These are phyloP conservation scores for Variabilichromis moorii DNA, from an alignment of 2,113 vertebrate species.

Conservation along the genomic window DNA sequence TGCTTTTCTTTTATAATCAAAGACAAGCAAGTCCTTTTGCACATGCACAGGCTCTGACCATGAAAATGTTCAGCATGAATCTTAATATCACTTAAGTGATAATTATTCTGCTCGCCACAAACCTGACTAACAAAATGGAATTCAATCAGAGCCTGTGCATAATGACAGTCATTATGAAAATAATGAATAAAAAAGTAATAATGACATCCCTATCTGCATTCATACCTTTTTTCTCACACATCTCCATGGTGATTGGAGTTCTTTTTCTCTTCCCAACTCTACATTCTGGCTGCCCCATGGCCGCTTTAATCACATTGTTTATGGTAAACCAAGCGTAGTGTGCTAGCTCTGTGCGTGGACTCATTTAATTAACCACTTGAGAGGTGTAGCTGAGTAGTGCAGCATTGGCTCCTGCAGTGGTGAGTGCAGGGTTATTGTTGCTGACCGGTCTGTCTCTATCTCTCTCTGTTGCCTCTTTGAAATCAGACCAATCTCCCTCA, in stretches of 20 bases:
- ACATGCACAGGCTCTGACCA: slow-evolving; percentile 79
- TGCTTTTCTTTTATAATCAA: slow-evolving; percentile 78
- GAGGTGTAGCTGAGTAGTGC: slow-evolving; percentile 74
- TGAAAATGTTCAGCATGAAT: slow-evolving; percentile 89
- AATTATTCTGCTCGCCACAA: slow-evolving; percentile 94
- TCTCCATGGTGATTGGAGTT: slow-evolving; percentile 62
- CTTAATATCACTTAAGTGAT: slow-evolving; percentile 96
- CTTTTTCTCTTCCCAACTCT: neutral
- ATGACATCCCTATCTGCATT: slow-evolving; percentile 92
- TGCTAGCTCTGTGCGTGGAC: slow-evolving; percentile 81
- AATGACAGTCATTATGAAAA: slow-evolving; percentile 96
- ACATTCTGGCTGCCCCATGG: slow-evolving; percentile 31
- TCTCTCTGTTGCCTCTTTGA: slow-evolving; percentile 8
- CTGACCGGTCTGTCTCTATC: slow-evolving; percentile 34
- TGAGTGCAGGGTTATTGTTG: slow-evolving; percentile 40
- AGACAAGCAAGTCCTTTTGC: slow-evolving; percentile 77
- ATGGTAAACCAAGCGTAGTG: slow-evolving; percentile 79
- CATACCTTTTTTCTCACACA: slow-evolving; percentile 77
- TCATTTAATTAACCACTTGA: slow-evolving; percentile 94
- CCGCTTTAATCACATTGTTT: slow-evolving; percentile 63
- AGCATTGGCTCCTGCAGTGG: slow-evolving; percentile 29
- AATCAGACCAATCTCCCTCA: slow-evolving; percentile 11
- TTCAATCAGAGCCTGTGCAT: slow-evolving; percentile 90
- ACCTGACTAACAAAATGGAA: slow-evolving; percentile 93
- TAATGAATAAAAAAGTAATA: slow-evolving; percentile 70